Conservation (phyloP, 2,888 invertebrate species). For the Arrhopalites spinosus region DNA sequence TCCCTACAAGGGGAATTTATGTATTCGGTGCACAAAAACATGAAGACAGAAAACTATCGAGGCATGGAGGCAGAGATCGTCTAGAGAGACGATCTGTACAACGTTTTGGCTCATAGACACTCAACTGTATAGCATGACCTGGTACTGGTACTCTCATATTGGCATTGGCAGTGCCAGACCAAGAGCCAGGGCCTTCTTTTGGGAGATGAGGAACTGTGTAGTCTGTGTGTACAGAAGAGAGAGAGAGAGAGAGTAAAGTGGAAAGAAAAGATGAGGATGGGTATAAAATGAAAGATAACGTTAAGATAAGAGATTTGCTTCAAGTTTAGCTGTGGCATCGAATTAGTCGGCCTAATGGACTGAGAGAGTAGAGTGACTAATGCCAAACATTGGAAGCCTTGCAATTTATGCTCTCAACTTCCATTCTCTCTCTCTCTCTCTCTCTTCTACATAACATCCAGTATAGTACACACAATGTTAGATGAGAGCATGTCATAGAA, state of each 20-base stretch:
- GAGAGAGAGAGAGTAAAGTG: slow-evolving; percentile 8
- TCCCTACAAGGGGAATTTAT: slow-evolving; percentile 29
- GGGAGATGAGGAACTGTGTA: too few relatives aligned
- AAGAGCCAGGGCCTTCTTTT: too few relatives aligned
- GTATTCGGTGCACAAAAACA: slow-evolving; percentile 9
- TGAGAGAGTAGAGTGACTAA: slow-evolving; percentile 27
- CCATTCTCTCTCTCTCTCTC: too few relatives aligned
- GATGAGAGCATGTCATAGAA: too few relatives aligned
- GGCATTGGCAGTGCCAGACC: too few relatives aligned
- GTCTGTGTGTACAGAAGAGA: not conserved
- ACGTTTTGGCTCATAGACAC: not conserved
- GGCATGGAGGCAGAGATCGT: not conserved
- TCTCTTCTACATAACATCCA: too few relatives aligned
- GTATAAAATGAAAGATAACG: slow-evolving; percentile 12
- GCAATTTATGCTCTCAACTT: slow-evolving; percentile 16
- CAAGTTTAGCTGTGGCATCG: slow-evolving; percentile 37
- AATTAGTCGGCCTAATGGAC: slow-evolving; percentile 53
- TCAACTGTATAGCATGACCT: not conserved
- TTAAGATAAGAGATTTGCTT: slow-evolving; percentile 33
- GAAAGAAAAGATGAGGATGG: not conserved
- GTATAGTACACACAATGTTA: too few relatives aligned
- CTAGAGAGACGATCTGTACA: not conserved
- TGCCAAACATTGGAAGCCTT: slow-evolving; percentile 36
- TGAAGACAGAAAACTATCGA: too few relatives aligned
- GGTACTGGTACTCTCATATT: not conserved